Conservation (phyloP, 2,113 vertebrate genomes). For the Seriola dumerili region DNA sequence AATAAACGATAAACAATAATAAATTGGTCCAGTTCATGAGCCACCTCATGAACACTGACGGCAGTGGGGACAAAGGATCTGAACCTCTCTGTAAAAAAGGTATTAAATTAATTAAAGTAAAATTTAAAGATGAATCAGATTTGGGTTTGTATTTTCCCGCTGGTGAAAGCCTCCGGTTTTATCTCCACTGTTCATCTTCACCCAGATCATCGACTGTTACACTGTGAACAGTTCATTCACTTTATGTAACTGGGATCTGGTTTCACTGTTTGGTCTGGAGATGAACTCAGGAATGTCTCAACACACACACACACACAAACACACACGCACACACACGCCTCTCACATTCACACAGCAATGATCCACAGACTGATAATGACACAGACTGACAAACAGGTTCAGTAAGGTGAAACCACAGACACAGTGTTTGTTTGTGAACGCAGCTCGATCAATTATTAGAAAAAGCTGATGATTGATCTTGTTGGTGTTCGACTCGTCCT, state of each 20-base stretch:
- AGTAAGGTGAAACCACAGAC: background rate
- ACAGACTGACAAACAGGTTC: constrained; percentile 12
- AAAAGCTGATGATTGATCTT: background rate
- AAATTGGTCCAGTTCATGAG: too few relatives aligned
- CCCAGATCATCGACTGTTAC: background rate
- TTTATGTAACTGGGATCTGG: too few relatives aligned
- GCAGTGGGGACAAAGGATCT: too few relatives aligned
- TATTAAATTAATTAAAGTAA: too few relatives aligned
- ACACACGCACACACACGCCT: background rate
- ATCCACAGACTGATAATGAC: background rate
- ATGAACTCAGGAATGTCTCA: constrained; percentile 9
- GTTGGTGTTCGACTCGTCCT: too few relatives aligned
- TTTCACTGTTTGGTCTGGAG: constrained; percentile 24
- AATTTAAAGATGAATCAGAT: too few relatives aligned
- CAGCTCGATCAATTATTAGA: background rate
- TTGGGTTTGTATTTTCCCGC: background rate
- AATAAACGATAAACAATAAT: too few relatives aligned
- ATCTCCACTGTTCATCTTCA: background rate
- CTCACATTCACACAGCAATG: background rate
- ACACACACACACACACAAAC: background rate
- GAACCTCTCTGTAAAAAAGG: too few relatives aligned
- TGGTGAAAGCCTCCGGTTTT: background rate
- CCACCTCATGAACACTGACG: too few relatives aligned
- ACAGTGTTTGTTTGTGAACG: background rate
- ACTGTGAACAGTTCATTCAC: background rate